A percentile compares a stretch with the other conserved stretches of the same genome.
phyloP scores from a whole-genome alignment of 1,140 invertebrate genomes.

The Macrostomum lignano region DNA sequence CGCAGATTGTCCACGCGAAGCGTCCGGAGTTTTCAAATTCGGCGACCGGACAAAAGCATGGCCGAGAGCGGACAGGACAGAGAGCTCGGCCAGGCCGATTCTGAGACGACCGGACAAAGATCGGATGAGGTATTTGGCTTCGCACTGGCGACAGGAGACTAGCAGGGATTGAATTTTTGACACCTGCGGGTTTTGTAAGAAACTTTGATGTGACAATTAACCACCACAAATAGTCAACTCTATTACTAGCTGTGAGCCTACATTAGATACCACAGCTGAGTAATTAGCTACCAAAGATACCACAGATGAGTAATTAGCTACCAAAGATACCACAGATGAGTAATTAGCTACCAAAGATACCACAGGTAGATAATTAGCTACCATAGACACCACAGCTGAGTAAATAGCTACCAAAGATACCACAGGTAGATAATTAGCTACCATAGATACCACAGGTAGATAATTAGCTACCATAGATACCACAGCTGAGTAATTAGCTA shows the following conservation, averaged over 20 bases:
- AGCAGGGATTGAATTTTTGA: conserved; percentile 66
- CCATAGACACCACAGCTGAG: no score
- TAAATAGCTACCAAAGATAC: no score
- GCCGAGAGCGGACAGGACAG: conserved; percentile 55
- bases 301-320: neutral
- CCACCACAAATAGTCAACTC: neutral
- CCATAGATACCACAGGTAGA: no score
- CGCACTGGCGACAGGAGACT: conserved; percentile 59
- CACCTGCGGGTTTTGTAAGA: conserved; percentile 42
- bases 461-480: no score
- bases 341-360: no score
- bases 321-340: no score
- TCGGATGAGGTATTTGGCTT: conserved; percentile 67
- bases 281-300: neutral
- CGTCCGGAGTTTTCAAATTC: conserved; percentile 12
- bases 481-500: no score
- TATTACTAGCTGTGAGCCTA: conserved; percentile 3
- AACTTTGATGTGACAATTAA: neutral
- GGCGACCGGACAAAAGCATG: conserved; percentile 40
- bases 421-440: no score
- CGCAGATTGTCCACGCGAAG: conserved; percentile 28
- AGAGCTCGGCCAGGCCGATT: conserved; percentile 85
- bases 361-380: no score
- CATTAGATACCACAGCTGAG: neutral
- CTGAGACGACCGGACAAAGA: conserved; percentile 70